phyloP scores from a whole-genome alignment of 2,797 vertebrate species.

The Gadopsis marmoratus region DNA sequence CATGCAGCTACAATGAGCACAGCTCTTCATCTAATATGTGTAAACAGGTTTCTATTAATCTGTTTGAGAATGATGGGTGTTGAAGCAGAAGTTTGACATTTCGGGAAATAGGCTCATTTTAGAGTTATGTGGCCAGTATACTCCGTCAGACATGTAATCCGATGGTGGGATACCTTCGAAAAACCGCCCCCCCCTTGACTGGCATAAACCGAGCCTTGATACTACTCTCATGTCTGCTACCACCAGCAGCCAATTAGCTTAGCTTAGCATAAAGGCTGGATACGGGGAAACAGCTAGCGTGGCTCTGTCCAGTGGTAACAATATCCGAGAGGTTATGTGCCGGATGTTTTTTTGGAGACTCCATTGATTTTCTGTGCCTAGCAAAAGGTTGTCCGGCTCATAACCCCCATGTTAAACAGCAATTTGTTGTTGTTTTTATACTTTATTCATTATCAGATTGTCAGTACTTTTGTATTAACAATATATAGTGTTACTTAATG shows the following conservation, averaged over 20 bases:
- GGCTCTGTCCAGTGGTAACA: constrained; percentile 5
- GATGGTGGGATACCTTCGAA: too few relatives aligned
- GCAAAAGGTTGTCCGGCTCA: not conserved
- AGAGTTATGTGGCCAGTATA: not conserved
- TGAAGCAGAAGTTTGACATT: not conserved
- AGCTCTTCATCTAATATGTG: not conserved
- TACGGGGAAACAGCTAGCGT: constrained; percentile 9
- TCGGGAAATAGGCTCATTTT: not conserved
- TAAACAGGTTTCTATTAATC: not conserved
- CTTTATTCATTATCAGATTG: too few relatives aligned
- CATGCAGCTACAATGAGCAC: not conserved
- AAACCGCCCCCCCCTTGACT: not conserved
- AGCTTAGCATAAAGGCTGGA: not conserved
- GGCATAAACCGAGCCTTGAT: not conserved
- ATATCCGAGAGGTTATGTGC: constrained; percentile 2
- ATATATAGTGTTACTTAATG: not conserved
- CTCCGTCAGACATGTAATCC: too few relatives aligned
- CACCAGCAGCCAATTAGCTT: not conserved
- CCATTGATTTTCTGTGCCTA: constrained; percentile 4
- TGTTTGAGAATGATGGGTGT: not conserved
- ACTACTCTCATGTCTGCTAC: not conserved
- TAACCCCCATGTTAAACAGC: not conserved
- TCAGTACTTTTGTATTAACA: not conserved
- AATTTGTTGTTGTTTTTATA: not conserved
- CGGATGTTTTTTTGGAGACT: constrained; percentile 13